A percentile compares a stretch with the other conserved stretches of the same genome.
These are phyloP conservation scores for Odontomyia ornata DNA, from an alignment of 2,888 invertebrate genomes.

Conservation along the genomic window DNA sequence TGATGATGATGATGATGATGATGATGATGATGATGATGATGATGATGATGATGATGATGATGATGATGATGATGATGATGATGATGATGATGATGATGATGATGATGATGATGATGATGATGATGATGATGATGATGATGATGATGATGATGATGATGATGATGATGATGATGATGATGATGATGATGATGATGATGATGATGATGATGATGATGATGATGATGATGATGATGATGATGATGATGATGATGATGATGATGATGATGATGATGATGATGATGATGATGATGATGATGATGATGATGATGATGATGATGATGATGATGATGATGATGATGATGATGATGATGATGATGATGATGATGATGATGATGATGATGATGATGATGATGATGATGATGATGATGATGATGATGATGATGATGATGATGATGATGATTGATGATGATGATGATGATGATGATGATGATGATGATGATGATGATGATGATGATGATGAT, in stretches of 20 bases:
- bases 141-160: background rate
- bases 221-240: background rate
- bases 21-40: background rate
- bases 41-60: background rate
- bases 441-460: background rate
- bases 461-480: background rate
- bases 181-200: background rate
- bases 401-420: background rate
- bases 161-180: background rate
- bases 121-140: background rate
- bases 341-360: background rate
- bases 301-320: background rate
- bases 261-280: background rate
- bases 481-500: background rate
- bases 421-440: background rate
- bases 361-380: background rate
- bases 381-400: background rate
- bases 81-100: background rate
- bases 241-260: background rate
- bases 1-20: background rate
- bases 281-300: background rate
- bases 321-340: background rate
- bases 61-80: background rate
- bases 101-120: background rate
- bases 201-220: background rate